Conservation (phyloP, 2,888 invertebrate genomes). For the Andrena trimmerana region DNA sequence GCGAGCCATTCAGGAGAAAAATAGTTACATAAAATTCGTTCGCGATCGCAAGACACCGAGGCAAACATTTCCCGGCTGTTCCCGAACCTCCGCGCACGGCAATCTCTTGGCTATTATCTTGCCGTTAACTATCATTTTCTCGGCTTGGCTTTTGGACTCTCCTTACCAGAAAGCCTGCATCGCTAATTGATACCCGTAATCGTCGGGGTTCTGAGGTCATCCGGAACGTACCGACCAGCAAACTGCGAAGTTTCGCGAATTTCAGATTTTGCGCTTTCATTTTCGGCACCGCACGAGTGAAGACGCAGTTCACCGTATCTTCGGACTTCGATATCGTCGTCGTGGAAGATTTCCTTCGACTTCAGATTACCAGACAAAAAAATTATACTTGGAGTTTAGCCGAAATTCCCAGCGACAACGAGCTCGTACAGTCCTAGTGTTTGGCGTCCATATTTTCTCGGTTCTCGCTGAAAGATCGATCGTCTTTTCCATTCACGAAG, state of each 20-base stretch:
- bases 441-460: too few relatives aligned
- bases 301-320: constrained; percentile 29
- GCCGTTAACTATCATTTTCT: constrained; percentile 73
- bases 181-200: constrained; percentile 75
- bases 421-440: too few relatives aligned
- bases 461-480: not conserved
- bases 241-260: constrained; percentile 33
- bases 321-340: not conserved
- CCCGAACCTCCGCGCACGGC: constrained; percentile 9
- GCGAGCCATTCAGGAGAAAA: not conserved
- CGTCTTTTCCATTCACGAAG: constrained; percentile 3
- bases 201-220: constrained; percentile 60
- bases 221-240: constrained; percentile 33
- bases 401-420: too few relatives aligned
- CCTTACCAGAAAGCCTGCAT: constrained; percentile 57
- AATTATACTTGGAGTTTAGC: too few relatives aligned
- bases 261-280: not conserved
- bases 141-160: constrained; percentile 74
- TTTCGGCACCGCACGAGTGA: constrained; percentile 7
- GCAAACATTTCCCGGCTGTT: not conserved
- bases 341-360: too few relatives aligned
- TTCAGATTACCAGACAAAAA: too few relatives aligned
- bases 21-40: too few relatives aligned
- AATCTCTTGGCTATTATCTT: constrained; percentile 59
- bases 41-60: not conserved